These are phyloP conservation scores for Caenorhabditis panamensis DNA, from an alignment of 2,888 invertebrate genomes.

Conservation along the genomic window DNA sequence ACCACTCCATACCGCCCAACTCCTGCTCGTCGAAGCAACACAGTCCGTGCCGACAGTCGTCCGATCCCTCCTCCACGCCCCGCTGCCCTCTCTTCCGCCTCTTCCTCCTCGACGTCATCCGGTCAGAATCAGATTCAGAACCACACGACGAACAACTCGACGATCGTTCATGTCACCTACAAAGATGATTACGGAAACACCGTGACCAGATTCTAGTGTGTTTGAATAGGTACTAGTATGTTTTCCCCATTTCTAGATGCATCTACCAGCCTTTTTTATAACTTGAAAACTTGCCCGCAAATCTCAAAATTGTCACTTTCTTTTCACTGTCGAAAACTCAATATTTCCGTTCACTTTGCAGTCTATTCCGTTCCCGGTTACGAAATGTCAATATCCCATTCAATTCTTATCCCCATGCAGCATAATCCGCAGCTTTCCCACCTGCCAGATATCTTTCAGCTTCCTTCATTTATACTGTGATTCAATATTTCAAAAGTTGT, in stretches of 20 bases:
- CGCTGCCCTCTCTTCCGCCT: constrained; percentile 4
- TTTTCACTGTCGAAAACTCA: no score
- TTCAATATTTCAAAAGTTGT: neutral
- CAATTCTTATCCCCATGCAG: neutral
- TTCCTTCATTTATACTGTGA: neutral
- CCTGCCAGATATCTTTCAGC: neutral
- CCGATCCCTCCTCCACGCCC: constrained; percentile 56
- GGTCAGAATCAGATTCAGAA: neutral
- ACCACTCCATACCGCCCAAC: constrained; percentile 21
- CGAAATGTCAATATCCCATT: neutral
- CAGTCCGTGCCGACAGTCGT: constrained; percentile 31
- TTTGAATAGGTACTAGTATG: neutral
- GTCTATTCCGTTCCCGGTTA: constrained; percentile 29
- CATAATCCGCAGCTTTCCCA: neutral
- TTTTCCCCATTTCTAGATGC: neutral
- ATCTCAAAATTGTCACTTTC: constrained; percentile 9
- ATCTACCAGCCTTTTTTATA: neutral
- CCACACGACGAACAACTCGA: neutral
- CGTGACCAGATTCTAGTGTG: constrained; percentile 22
- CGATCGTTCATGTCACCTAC: constrained; percentile 22
- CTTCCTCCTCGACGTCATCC: no score
- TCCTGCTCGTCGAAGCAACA: constrained; percentile 30
- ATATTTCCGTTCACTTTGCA: no score
- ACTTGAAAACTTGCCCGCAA: constrained; percentile 15
- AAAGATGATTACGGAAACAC: constrained; percentile 27